Conservation (phyloP, 2,113 vertebrate species). For the Xiphias gladius region DNA sequence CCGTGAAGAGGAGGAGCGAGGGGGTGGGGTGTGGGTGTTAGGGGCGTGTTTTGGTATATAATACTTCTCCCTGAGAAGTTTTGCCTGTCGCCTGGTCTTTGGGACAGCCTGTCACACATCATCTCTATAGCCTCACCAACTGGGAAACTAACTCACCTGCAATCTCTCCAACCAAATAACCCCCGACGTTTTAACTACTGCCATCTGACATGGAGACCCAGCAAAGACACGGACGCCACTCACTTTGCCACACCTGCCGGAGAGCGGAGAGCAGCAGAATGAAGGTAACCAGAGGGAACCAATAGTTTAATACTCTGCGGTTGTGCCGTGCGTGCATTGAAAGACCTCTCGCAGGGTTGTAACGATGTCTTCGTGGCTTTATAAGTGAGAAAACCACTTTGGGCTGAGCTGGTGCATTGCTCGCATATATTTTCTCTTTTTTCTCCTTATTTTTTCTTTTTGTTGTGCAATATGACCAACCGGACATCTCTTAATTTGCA, state of each 20-base stretch:
- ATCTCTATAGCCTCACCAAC: slow-evolving; percentile 78
- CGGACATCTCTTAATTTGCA: slow-evolving; percentile 38
- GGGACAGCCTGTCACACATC: slow-evolving; percentile 87
- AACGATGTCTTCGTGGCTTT: slow-evolving; percentile 11
- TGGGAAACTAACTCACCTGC: slow-evolving; percentile 86
- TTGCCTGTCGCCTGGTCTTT: slow-evolving; percentile 88
- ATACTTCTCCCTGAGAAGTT: slow-evolving; percentile 85
- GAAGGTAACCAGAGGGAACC: slow-evolving; percentile 79
- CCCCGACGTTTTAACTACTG: slow-evolving; percentile 68
- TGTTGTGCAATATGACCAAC: slow-evolving; percentile 41
- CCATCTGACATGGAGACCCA: slow-evolving; percentile 85
- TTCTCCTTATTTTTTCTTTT: no score
- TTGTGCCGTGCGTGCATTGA: slow-evolving; percentile 22
- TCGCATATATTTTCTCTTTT: slow-evolving; percentile 33
- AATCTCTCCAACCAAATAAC: slow-evolving; percentile 79
- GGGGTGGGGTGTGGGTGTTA: slow-evolving; percentile 70
- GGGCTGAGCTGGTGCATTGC: slow-evolving; percentile 23
- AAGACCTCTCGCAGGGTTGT: slow-evolving; percentile 1
- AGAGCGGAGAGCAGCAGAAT: slow-evolving; percentile 79
- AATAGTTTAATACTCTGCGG: slow-evolving; percentile 14
- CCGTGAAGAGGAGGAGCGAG: slow-evolving; percentile 67
- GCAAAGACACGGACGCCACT: slow-evolving; percentile 78
- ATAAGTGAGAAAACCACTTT: slow-evolving; percentile 5
- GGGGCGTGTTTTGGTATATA: slow-evolving; percentile 88
- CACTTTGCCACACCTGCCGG: slow-evolving; percentile 85